Conservation (phyloP, 2,797 vertebrate genomes). For the Chiloscyllium punctatum region DNA sequence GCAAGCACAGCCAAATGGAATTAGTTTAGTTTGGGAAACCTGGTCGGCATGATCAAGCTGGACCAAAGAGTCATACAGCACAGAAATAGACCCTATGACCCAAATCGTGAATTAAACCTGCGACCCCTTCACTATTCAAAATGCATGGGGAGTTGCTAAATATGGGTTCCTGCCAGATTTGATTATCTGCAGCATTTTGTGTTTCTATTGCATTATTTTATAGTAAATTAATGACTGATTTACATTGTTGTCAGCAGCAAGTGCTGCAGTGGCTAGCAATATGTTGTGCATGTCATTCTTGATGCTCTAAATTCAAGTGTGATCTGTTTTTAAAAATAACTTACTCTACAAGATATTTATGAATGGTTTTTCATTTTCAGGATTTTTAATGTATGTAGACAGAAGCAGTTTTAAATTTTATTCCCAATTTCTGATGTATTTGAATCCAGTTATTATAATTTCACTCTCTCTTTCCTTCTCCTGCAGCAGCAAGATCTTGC, state of each 20-base stretch:
- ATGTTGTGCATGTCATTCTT: background rate
- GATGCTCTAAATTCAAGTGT: background rate
- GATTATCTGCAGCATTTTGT: too few species aligned
- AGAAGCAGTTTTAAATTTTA: background rate
- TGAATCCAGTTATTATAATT: background rate
- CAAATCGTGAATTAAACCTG: background rate
- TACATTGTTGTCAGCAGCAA: background rate
- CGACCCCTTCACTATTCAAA: background rate
- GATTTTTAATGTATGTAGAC: background rate
- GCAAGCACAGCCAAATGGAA: too few species aligned
- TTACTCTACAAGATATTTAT: too few species aligned
- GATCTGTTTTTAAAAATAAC: background rate
- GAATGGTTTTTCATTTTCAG: too few species aligned
- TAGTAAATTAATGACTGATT: background rate
- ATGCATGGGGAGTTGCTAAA: too few species aligned
- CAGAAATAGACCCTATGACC: background rate
- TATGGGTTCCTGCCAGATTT: background rate
- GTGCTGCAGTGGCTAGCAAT: background rate
- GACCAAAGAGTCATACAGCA: too few species aligned
- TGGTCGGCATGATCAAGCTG: too few species aligned
- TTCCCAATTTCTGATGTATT: background rate
- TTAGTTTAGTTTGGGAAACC: too few species aligned
- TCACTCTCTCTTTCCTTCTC: conserved; percentile 41
- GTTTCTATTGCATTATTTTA: too few species aligned
- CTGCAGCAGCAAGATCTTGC: conserved; percentile 68